Evolutionary conservation across 1,140 invertebrate genomes (phyloP), one percentile per base, ranked within the genome.

Genomic region (Caenorhabditis latens): DNA sequence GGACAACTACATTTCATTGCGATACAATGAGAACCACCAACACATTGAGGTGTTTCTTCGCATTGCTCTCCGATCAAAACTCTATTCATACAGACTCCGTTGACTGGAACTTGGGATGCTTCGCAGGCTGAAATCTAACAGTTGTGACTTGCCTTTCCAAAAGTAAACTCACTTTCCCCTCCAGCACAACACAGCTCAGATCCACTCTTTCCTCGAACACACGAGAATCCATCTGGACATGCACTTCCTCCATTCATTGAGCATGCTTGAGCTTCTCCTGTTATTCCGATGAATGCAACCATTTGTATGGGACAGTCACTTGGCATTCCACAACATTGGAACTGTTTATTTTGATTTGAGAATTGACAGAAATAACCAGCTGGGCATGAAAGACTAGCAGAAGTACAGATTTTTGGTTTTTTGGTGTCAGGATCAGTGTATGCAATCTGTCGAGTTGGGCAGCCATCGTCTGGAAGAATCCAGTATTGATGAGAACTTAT

Each of bases 261-360:
- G n/a, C 88, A 88, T 11, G 86, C 55, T 67, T 88, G 88, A 21
- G 88, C 53, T 43, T 88, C 88, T 50, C 87, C 86, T 40, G 63
- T 84, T 8, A 88, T 88, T 48, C 88, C 88, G 19, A 88, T 88
- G 67, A 88, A 88, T 1, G 88, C 88, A 21, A 88, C 86, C 87
- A 85, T 85, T 53, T 53, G 71, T 11, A 67, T 32, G 6, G 87
- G 87, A 24, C 87, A 88, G n/a, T 85, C 84, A n/a, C 53, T 75
- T 16, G 86, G 82, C 46, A 88, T 88, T 58, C 88, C 88, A 84
- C 88, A 88, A 61, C 88, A 88, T 71, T 88, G 88, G 86, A 88
- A 88, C 43, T 88, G 88, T 57, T 87, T 88, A 46, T 88, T 88
- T 43, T 63, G 61, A 75, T 48, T 87, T 1, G 87, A 88, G 55